Evolutionary conservation across 2,797 vertebrate species (phyloP).

Genomic region (Platyrinchus mystaceus): DNA sequence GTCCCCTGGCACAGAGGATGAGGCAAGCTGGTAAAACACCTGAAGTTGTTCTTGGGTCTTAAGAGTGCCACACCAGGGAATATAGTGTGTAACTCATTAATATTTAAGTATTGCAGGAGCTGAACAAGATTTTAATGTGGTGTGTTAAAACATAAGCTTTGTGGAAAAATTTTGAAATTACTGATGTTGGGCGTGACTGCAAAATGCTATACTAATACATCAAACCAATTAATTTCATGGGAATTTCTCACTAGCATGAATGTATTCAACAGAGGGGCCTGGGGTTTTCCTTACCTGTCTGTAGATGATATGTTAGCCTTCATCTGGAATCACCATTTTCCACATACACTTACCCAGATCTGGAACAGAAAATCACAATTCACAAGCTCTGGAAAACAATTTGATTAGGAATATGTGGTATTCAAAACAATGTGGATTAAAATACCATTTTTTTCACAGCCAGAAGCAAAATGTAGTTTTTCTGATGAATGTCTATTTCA

Average conservation of each 20-base stretch:
- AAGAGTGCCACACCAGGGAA: background rate
- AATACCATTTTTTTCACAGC: background rate
- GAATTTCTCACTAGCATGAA: background rate
- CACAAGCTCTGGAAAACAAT: background rate
- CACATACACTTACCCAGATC: background rate
- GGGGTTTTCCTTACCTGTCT: background rate
- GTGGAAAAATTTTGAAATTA: constrained; percentile 7
- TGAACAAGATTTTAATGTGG: constrained; percentile 32
- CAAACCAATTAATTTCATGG: background rate
- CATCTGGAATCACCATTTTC: background rate
- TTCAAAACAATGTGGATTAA: background rate
- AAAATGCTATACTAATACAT: background rate
- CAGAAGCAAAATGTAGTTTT: background rate
- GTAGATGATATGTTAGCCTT: background rate
- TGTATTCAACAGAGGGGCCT: background rate
- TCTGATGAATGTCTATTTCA: background rate
- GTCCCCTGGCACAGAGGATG: background rate
- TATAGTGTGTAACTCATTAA: background rate
- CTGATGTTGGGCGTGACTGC: background rate
- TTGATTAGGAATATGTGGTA: background rate
- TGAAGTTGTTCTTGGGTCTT: constrained; percentile 43
- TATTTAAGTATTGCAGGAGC: constrained; percentile 30
- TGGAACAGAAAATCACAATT: background rate
- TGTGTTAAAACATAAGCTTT: constrained; percentile 14
- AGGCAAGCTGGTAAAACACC: constrained; percentile 47